Conservation (phyloP, 2,113 vertebrate genomes). For the Corythoichthys haematopterus region DNA sequence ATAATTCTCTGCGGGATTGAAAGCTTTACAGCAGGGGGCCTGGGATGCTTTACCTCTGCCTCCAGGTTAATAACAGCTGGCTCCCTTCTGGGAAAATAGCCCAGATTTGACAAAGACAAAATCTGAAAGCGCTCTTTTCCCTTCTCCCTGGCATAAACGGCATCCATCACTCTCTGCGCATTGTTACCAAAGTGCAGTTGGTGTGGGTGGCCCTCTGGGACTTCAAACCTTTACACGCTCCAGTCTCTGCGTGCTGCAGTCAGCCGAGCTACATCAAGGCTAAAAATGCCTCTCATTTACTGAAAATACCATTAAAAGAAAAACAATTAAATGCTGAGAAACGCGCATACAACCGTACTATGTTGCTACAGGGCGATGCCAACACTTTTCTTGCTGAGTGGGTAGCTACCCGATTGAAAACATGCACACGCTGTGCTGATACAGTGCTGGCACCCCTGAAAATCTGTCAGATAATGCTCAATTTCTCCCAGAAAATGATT, state of each 20-base stretch:
- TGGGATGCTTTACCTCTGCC: not conserved
- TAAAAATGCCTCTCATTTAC: slow-evolving; percentile 15
- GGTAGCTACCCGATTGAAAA: slow-evolving; percentile 1
- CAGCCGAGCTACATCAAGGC: slow-evolving; percentile 4
- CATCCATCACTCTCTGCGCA: slow-evolving; percentile 4
- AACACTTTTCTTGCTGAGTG: slow-evolving; percentile 21
- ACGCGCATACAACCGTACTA: not conserved
- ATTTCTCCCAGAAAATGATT: too few relatives aligned
- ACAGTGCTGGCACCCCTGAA: too few relatives aligned
- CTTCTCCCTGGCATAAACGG: slow-evolving; percentile 18
- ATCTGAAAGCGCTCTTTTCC: slow-evolving; percentile 7
- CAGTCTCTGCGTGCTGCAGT: not conserved
- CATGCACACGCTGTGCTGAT: slow-evolving; percentile 13
- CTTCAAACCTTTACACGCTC: slow-evolving; percentile 12
- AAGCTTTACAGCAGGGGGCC: slow-evolving; percentile 4
- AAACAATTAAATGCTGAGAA: slow-evolving; percentile 5
- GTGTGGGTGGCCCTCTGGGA: slow-evolving; percentile 10
- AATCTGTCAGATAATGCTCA: too few relatives aligned
- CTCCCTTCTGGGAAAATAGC: slow-evolving; percentile 18
- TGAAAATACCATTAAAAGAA: slow-evolving; percentile 1
- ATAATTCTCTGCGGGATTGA: not conserved
- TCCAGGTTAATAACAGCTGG: slow-evolving; percentile 26
- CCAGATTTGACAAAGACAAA: slow-evolving; percentile 23
- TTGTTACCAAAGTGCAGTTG: slow-evolving; percentile 21
- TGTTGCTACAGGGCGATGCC: slow-evolving; percentile 1